Evolutionary conservation across 2,888 invertebrate genomes (phyloP).

Genomic region (Eristalinus aeneus): DNA sequence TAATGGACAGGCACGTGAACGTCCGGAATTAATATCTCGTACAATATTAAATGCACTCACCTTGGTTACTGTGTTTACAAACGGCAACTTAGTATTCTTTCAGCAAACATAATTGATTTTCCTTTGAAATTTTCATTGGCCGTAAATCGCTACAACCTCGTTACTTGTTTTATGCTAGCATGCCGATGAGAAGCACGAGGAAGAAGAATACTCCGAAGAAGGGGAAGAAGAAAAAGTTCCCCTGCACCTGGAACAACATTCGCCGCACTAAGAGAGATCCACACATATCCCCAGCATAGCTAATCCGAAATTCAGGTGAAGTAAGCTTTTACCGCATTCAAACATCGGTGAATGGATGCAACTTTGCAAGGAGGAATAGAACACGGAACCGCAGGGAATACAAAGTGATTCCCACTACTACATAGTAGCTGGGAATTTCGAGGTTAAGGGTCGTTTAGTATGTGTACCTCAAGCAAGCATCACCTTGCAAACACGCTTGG

Average conservation of each 20-base stretch:
- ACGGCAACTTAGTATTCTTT: constrained; percentile 52
- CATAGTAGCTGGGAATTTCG: constrained; percentile 55
- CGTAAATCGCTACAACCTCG: constrained; percentile 55
- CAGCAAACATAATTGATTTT: constrained; percentile 61
- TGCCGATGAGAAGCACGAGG: too few species aligned
- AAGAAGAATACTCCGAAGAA: too few species aligned
- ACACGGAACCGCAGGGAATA: constrained; percentile 46
- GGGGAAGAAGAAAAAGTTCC: constrained; percentile 2
- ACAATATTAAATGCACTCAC: constrained; percentile 57
- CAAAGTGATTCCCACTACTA: constrained; percentile 46
- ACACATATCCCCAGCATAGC: constrained; percentile 25
- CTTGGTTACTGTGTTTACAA: constrained; percentile 30
- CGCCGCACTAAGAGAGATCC: neutral
- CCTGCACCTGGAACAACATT: constrained; percentile 42
- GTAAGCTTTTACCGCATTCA: constrained; percentile 69
- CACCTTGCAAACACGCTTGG: constrained; percentile 2
- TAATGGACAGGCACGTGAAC: constrained; percentile 32
- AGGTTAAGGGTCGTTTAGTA: constrained; percentile 60
- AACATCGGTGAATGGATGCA: constrained; percentile 64
- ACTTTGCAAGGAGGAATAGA: constrained; percentile 53
- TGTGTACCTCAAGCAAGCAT: constrained; percentile 15
- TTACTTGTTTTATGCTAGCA: constrained; percentile 53
- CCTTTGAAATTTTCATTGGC: constrained; percentile 65
- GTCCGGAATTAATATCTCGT: constrained; percentile 57
- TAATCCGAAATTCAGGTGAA: constrained; percentile 67